Percentiles rank a stretch among this genome's conserved stretches.
These are phyloP conservation scores for Anarhynchus alexandrinus DNA, from an alignment of 2,113 vertebrate genomes.

Conservation along the genomic window DNA sequence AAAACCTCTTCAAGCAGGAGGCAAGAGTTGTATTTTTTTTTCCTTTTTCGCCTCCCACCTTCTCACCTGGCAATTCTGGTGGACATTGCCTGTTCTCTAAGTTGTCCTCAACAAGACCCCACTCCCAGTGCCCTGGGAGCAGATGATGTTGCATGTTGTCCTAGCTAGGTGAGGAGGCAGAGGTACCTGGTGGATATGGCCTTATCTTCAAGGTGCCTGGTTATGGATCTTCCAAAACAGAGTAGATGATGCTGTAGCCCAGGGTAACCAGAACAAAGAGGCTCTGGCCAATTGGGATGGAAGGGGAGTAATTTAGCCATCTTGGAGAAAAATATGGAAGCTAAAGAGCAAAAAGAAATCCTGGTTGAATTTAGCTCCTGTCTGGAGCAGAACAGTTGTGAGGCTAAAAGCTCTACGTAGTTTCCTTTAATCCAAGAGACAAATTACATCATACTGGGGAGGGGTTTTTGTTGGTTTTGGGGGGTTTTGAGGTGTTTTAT, in stretches of 20 bases:
- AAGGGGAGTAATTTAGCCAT: not conserved
- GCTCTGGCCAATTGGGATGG: not conserved
- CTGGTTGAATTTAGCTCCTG: not conserved
- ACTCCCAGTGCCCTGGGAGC: fast-evolving
- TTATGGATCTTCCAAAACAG: not conserved
- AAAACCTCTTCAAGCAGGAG: not conserved
- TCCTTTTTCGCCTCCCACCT: not conserved
- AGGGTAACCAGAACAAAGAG: not conserved
- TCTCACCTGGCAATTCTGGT: not conserved
- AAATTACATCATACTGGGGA: not conserved
- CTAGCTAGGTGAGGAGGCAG: not conserved
- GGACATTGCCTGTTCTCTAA: fast-evolving
- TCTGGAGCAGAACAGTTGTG: not conserved
- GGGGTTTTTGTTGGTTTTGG: not conserved
- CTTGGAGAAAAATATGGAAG: not conserved
- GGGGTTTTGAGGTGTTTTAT: not conserved
- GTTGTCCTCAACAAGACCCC: fast-evolving
- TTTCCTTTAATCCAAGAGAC: not conserved
- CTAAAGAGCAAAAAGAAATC: not conserved
- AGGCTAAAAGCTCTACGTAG: not conserved
- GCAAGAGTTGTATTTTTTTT: not conserved
- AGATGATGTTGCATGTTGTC: not conserved
- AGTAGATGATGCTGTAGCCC: not conserved
- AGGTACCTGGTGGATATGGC: not conserved
- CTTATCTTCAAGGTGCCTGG: not conserved